These are phyloP conservation scores for Eretmochelys imbricata DNA, from an alignment of 2,113 vertebrate genomes.

Conservation along the genomic window DNA sequence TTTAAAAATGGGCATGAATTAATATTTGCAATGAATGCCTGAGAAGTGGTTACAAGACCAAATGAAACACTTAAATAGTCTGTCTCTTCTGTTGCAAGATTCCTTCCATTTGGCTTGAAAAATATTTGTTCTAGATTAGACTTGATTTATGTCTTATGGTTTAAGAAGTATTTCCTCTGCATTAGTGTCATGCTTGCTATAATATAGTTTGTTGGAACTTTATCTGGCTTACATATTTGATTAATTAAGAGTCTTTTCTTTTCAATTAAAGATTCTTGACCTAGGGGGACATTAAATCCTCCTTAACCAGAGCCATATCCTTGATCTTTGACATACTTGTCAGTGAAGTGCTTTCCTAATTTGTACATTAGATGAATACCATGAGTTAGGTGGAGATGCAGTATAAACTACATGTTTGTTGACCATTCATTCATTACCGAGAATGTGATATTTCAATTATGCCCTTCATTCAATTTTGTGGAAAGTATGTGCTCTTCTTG, in stretches of 20 bases:
- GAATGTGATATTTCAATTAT: neutral
- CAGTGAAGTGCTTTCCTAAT: neutral
- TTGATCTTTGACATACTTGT: neutral
- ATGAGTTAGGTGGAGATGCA: neutral
- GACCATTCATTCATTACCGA: neutral
- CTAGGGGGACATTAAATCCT: neutral
- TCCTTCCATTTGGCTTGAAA: slow-evolving; percentile 70
- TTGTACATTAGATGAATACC: neutral
- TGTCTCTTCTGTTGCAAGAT: slow-evolving; percentile 58
- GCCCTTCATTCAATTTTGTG: neutral
- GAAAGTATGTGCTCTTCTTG: neutral
- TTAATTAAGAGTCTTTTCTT: neutral
- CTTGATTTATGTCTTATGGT: slow-evolving; percentile 53
- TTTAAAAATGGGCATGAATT: slow-evolving; percentile 33
- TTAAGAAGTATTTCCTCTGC: slow-evolving; percentile 49
- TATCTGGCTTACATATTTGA: slow-evolving; percentile 14
- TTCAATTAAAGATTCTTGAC: neutral
- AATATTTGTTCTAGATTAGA: slow-evolving; percentile 57
- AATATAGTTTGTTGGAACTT: slow-evolving; percentile 40
- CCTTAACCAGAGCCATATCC: neutral
- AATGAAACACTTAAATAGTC: slow-evolving; percentile 44
- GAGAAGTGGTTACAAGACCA: slow-evolving; percentile 43
- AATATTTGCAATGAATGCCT: slow-evolving; percentile 54
- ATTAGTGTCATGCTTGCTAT: slow-evolving; percentile 48
- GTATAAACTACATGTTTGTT: neutral